These are phyloP conservation scores for Tortrix viridana DNA, from an alignment of 2,888 invertebrate species.

Conservation along the genomic window DNA sequence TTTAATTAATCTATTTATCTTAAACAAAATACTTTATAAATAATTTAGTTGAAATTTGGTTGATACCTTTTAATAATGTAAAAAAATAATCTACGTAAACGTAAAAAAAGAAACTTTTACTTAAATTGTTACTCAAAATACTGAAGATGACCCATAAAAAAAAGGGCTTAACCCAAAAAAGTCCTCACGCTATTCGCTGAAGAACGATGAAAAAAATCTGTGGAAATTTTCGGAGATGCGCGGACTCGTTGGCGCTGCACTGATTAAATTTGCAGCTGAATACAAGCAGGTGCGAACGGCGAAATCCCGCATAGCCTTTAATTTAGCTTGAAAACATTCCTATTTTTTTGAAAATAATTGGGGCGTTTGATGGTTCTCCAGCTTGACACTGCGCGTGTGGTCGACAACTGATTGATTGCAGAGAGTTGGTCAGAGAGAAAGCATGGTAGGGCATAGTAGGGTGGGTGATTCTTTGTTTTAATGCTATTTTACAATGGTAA, in stretches of 20 bases:
- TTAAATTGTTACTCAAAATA: too few relatives aligned
- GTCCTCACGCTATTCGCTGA: slow-evolving; percentile 1
- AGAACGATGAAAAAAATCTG: slow-evolving; percentile 26
- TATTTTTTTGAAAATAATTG: slow-evolving; percentile 32
- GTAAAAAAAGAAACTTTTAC: too few relatives aligned
- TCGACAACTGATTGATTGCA: slow-evolving; percentile 1
- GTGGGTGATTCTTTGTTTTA: too few relatives aligned
- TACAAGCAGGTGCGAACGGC: slow-evolving; percentile 28
- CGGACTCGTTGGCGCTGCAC: slow-evolving; percentile 16
- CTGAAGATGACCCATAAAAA: too few relatives aligned
- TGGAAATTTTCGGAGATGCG: slow-evolving; percentile 20
- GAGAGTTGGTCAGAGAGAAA: too few relatives aligned
- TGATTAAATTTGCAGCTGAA: slow-evolving; percentile 43
- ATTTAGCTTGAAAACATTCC: slow-evolving; percentile 18
- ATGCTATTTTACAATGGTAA: too few relatives aligned
- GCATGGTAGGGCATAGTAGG: too few relatives aligned
- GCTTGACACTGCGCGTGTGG: not conserved
- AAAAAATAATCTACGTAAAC: too few relatives aligned
- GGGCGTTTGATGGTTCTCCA: slow-evolving; percentile 22
- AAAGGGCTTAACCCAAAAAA: slow-evolving; percentile 1
- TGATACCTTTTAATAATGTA: too few relatives aligned
- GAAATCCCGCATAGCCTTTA: slow-evolving; percentile 12
- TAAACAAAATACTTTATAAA: not conserved
- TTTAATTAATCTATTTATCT: slow-evolving; percentile 5
- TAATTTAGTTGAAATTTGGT: too few relatives aligned